These are phyloP conservation scores for Drosophila tsacasi DNA, from an alignment of 1,140 invertebrate species.

Conservation along the genomic window DNA sequence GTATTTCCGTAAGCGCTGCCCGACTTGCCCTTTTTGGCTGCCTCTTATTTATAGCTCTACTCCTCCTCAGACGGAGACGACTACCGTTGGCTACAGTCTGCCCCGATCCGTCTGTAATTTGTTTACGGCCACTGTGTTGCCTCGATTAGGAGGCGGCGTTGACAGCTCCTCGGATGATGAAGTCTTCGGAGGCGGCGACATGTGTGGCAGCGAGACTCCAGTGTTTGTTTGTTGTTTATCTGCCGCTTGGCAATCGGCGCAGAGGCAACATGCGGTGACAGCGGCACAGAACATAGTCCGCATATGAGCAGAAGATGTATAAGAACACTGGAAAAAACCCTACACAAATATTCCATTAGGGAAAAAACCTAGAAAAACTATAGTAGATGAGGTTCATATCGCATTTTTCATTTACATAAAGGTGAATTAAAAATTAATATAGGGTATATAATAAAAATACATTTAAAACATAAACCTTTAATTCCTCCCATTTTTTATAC, in stretches of 20 bases:
- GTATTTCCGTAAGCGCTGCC: conserved; percentile 51
- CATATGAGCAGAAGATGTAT: conserved; percentile 1
- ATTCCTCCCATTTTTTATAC: background rate
- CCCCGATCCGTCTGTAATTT: conserved; percentile 60
- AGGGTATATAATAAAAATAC: background rate
- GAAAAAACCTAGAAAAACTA: no score
- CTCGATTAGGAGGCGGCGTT: conserved; percentile 64
- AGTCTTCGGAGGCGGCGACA: conserved; percentile 62
- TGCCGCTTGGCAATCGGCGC: conserved; percentile 49
- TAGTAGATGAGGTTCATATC: no score
- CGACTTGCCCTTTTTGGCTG: conserved; percentile 35
- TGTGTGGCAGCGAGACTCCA: conserved; percentile 58
- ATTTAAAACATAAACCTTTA: background rate
- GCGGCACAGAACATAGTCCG: conserved; percentile 5
- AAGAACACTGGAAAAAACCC: background rate
- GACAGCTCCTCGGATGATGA: conserved; percentile 65
- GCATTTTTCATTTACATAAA: no score
- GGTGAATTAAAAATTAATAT: no score
- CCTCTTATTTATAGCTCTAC: conserved; percentile 48
- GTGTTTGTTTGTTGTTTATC: conserved; percentile 33
- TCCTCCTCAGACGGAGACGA: background rate
- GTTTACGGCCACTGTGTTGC: conserved; percentile 72
- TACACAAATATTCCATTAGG: no score
- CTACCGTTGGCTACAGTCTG: conserved; percentile 36
- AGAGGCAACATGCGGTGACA: conserved; percentile 51